A percentile compares a stretch with the other conserved stretches of the same genome.
Conservation (phyloP, 2,113 vertebrate genomes). For the Cinclus mexicanus region DNA sequence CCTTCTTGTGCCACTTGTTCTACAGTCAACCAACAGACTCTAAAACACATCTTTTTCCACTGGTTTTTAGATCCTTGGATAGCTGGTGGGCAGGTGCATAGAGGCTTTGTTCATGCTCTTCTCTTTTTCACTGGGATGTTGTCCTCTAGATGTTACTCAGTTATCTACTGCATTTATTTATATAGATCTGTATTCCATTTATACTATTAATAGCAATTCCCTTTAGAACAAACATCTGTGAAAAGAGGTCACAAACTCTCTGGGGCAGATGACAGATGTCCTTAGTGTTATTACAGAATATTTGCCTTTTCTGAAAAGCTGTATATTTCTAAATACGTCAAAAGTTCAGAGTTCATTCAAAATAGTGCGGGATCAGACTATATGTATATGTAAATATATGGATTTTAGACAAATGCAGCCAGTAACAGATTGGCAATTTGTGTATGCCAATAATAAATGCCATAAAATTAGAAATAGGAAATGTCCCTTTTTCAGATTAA, state of each 20-base stretch:
- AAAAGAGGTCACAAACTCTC: neutral
- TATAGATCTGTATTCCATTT: neutral
- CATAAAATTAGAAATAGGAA: neutral
- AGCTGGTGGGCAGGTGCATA: neutral
- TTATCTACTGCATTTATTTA: neutral
- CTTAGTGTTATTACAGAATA: neutral
- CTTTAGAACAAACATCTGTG: neutral
- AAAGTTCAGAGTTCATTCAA: neutral
- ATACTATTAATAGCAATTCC: neutral
- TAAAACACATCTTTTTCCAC: neutral
- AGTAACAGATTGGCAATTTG: neutral
- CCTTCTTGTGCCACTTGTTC: neutral
- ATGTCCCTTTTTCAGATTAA: neutral
- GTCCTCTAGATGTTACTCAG: neutral
- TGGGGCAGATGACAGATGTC: neutral
- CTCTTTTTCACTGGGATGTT: neutral
- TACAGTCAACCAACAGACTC: neutral
- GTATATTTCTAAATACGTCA: neutral
- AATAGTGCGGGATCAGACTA: neutral
- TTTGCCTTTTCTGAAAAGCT: neutral
- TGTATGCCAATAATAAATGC: neutral
- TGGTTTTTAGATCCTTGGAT: neutral
- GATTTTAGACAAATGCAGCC: neutral
- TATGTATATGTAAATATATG: neutral
- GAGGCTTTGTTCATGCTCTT: neutral